Base-by-base conservation (phyloP, 2,797 vertebrate species). In the Crenichthys baileyi region DNA sequence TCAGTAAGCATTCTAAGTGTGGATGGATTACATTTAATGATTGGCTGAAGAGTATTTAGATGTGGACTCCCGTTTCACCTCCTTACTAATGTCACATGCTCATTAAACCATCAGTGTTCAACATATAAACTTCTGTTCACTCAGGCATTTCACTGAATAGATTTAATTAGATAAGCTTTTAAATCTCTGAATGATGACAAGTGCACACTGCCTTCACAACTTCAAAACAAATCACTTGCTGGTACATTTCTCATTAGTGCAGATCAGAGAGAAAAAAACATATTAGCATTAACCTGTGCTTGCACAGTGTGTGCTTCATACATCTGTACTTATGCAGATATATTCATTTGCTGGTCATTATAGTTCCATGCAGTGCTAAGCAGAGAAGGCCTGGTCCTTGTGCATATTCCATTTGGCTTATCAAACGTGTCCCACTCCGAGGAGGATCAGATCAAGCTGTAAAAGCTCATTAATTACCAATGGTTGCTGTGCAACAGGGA, bases 401-500 rank as follows among this genome's bases (percentile, higher is more conserved):
- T 89, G 92, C 91, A 85, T 92, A 91, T 91, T 94, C 88, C 91
- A 91, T 94, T 94, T 75, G 65, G 90, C 91, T 95, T 93, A 95
- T 94, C 91, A 94, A 90, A 94, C 85, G 82, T 93, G 92, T 95
- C 92, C 92, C 94, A 94, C 93, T 90, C 90, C 72, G 86, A 92
- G 83, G 83, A 82, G 91, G 92, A 95, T 95, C 95, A 93, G 93
- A 95, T 94, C 87, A 74, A 87, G 87, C 89, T 89, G 87, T 94
- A 95, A 95, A 95, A 92, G 88, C 94, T 91, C 92, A 94, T 94
- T 95, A 95, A 95, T 96, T 94, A 95, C 85, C 22, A 82, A 88
- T 88, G 91, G 92, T 91, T 95, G 92, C 90, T 88, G 90, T 84
- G 93, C 83, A 90, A 89, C 91, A 60, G 76, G 80, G 82, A 65